phyloP scores from a whole-genome alignment of 2,888 invertebrate species.

The Athalia circularis region DNA sequence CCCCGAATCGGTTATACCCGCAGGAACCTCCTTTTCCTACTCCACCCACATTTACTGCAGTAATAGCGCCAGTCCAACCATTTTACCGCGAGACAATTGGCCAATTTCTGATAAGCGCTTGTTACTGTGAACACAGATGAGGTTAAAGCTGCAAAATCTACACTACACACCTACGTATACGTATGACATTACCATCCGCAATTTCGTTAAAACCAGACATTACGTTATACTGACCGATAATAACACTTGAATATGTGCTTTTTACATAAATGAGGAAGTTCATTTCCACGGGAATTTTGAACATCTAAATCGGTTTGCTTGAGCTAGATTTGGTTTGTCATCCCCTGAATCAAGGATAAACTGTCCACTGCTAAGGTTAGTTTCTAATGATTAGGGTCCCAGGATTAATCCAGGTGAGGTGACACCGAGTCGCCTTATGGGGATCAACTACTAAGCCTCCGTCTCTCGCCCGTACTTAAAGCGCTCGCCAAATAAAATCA shows the following conservation, averaged over 20 bases:
- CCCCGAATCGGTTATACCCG: too few relatives aligned
- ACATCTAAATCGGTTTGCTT: neutral
- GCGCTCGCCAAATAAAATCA: too few relatives aligned
- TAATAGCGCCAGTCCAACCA: conserved; percentile 1
- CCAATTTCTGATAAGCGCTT: conserved; percentile 38
- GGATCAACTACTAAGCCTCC: too few relatives aligned
- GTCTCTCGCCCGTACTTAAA: too few relatives aligned
- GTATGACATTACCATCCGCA: too few relatives aligned
- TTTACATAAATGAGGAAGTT: too few relatives aligned
- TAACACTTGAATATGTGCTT: too few relatives aligned
- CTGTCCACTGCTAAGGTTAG: conserved; percentile 17
- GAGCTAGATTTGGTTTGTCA: conserved; percentile 32
- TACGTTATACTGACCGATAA: too few relatives aligned
- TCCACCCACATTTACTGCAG: neutral
- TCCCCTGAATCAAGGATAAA: neutral
- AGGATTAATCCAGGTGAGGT: conserved; percentile 18
- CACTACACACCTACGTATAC: too few relatives aligned
- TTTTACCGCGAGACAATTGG: conserved; percentile 27
- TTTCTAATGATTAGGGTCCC: conserved; percentile 38
- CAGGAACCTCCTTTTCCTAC: neutral
- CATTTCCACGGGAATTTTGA: neutral
- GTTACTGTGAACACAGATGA: neutral
- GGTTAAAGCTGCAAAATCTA: too few relatives aligned
- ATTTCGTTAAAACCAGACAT: too few relatives aligned
- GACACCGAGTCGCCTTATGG: too few relatives aligned